These are phyloP conservation scores for Trachelus tabidus DNA, from an alignment of 2,888 invertebrate species.

Conservation along the genomic window DNA sequence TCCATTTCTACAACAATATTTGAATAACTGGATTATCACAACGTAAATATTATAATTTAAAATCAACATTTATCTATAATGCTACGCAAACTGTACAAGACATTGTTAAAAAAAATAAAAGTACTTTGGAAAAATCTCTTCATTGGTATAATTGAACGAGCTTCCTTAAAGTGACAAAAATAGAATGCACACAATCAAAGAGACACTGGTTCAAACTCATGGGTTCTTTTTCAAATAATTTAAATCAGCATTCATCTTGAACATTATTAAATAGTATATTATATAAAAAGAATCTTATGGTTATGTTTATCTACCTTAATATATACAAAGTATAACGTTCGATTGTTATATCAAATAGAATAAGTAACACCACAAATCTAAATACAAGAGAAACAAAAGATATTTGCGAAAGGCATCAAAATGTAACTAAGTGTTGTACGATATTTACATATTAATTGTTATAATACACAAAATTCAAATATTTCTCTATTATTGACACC, in stretches of 20 bases:
- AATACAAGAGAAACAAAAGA: too few species aligned
- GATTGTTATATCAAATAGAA: not conserved
- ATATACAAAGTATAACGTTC: not conserved
- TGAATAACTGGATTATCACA: not conserved
- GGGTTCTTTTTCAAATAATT: too few species aligned
- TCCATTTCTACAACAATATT: conserved; percentile 36
- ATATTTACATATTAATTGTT: not conserved
- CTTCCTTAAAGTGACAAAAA: not conserved
- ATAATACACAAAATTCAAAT: not conserved
- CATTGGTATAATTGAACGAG: not conserved
- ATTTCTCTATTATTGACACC: not conserved
- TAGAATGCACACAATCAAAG: not conserved
- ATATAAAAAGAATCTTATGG: not conserved
- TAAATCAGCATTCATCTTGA: not conserved
- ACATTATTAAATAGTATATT: not conserved
- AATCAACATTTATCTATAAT: not conserved
- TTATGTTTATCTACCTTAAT: not conserved
- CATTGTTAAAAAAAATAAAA: too few species aligned
- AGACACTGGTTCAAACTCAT: not conserved
- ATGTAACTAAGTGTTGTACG: not conserved
- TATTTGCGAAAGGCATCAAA: not conserved
- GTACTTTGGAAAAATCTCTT: too few species aligned
- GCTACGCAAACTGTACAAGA: not conserved
- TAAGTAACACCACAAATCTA: not conserved
- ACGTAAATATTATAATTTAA: not conserved